A percentile compares a stretch with the other conserved stretches of the same genome.
phyloP scores from a whole-genome alignment of 2,113 vertebrate genomes.

The Leucoraja erinaceus region DNA sequence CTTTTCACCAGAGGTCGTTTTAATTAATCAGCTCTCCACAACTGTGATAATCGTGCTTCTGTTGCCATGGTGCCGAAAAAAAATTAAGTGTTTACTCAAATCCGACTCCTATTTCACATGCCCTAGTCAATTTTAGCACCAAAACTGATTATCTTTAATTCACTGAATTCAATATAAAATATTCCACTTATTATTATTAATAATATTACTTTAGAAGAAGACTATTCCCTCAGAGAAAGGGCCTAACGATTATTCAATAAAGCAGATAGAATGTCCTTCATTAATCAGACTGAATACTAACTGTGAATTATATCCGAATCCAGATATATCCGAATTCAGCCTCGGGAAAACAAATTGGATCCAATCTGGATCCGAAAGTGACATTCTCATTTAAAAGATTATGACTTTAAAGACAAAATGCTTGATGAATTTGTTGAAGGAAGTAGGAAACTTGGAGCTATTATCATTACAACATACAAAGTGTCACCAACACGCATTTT shows the following conservation, averaged over 20 bases:
- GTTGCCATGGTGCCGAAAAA: background rate
- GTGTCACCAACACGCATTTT: too few species aligned
- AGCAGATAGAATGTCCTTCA: background rate
- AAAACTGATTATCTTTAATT: background rate
- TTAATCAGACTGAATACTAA: background rate
- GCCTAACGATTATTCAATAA: background rate
- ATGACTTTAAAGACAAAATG: background rate
- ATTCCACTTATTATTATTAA: background rate
- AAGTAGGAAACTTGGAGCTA: background rate
- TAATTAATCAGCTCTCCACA: constrained; percentile 25
- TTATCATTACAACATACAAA: background rate
- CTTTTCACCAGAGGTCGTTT: constrained; percentile 7
- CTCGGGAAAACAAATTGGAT: background rate
- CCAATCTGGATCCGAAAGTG: background rate
- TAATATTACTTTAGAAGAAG: background rate
- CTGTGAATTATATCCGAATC: background rate
- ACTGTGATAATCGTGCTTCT: constrained; percentile 18
- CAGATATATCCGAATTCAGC: background rate
- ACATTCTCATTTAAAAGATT: background rate
- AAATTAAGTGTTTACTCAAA: background rate
- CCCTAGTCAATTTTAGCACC: background rate
- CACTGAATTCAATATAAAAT: background rate
- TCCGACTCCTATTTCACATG: background rate
- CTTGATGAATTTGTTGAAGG: background rate
- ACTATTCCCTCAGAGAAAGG: background rate